Conservation (phyloP, 2,797 vertebrate species). For the Danio albolineatus region DNA sequence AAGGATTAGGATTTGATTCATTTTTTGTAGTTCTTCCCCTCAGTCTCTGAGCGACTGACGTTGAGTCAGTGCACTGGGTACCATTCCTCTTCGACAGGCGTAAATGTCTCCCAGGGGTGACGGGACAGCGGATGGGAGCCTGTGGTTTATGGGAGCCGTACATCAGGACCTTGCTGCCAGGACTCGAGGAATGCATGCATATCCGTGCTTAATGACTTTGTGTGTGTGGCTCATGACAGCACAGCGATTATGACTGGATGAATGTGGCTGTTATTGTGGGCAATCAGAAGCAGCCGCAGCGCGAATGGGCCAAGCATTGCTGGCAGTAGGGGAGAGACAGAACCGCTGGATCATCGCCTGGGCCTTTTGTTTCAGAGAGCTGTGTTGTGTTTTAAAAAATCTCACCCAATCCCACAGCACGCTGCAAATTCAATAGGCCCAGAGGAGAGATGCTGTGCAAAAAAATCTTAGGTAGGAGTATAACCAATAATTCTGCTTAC, state of each 20-base stretch:
- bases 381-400: slow-evolving; percentile 49
- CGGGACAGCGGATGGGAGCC: slow-evolving; percentile 38
- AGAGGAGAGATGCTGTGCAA: slow-evolving; percentile 37
- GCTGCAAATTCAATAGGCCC: slow-evolving; percentile 46
- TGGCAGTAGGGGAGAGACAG: slow-evolving; percentile 63
- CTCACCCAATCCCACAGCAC: slow-evolving; percentile 49
- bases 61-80: slow-evolving; percentile 56
- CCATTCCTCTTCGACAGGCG: slow-evolving; percentile 35
- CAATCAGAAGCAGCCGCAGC: slow-evolving; percentile 63
- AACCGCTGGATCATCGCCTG: slow-evolving; percentile 59
- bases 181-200: slow-evolving; percentile 69
- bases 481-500: slow-evolving; percentile 48
- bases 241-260: slow-evolving; percentile 67
- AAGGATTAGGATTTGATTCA: slow-evolving; percentile 76
- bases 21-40: slow-evolving; percentile 71
- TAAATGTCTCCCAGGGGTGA: slow-evolving; percentile 65
- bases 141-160: slow-evolving; percentile 56
- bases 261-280: slow-evolving; percentile 71
- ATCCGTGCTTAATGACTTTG: slow-evolving; percentile 74
- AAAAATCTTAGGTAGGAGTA: slow-evolving; percentile 40
- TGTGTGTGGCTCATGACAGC: slow-evolving; percentile 71
- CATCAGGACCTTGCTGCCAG: slow-evolving; percentile 57
- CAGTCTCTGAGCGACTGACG: slow-evolving; percentile 65
- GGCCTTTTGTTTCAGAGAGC: slow-evolving; percentile 59
- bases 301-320: slow-evolving; percentile 69